Conservation (phyloP, 2,888 invertebrate genomes). For the Dryococelus australis region DNA sequence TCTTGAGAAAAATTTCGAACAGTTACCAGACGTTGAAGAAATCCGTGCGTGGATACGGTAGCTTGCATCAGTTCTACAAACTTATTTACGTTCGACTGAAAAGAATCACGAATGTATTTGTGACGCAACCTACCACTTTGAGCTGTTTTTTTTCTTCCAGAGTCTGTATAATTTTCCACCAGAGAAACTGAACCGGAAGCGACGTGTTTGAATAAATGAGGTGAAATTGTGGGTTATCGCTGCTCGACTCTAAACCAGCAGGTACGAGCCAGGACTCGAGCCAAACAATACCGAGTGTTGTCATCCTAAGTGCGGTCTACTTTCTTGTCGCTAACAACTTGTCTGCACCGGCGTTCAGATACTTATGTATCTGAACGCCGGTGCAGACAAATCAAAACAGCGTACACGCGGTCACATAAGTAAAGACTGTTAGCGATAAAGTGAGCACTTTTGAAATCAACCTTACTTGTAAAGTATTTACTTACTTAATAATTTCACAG, state of each 20-base stretch:
- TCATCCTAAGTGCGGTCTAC: too few relatives aligned
- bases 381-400: too few relatives aligned
- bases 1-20: background rate
- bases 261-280: background rate
- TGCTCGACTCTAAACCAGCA: background rate
- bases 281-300: too few relatives aligned
- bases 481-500: too few relatives aligned
- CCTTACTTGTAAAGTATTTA: too few relatives aligned
- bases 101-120: background rate
- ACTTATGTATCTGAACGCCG: too few relatives aligned
- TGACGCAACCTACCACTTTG: background rate
- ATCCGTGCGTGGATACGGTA: background rate
- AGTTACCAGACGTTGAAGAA: background rate
- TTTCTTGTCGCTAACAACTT: too few relatives aligned
- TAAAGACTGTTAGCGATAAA: too few relatives aligned
- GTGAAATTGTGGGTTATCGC: background rate
- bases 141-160: background rate
- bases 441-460: too few relatives aligned
- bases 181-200: constrained; percentile 3
- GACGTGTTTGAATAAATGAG: background rate
- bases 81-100: background rate
- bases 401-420: too few relatives aligned
- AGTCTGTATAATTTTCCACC: background rate
- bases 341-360: too few relatives aligned
- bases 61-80: background rate